Evolutionary conservation across 2,797 vertebrate genomes (phyloP).

Genomic region (Cyprinella venusta): DNA sequence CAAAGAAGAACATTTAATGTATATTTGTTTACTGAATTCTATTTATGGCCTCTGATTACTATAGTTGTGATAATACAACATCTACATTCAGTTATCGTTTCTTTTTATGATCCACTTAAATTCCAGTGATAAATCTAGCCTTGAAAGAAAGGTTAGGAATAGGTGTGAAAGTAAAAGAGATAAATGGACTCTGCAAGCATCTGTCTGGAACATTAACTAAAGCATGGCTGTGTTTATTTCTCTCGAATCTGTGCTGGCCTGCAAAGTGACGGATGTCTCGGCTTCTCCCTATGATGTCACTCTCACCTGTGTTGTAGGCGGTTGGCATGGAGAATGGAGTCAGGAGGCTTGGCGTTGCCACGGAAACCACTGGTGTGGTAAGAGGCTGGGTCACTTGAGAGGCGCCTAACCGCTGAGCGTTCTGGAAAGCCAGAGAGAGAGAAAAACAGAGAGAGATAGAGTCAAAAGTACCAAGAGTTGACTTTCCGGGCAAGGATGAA

Average conservation of each 20-base stretch:
- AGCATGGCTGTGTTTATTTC: background rate
- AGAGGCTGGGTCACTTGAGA: conserved; percentile 91
- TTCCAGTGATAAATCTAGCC: background rate
- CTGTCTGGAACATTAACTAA: background rate
- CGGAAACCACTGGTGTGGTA: conserved; percentile 94
- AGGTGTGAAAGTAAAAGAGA: background rate
- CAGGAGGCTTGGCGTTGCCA: conserved; percentile 94
- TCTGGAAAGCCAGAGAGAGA: conserved; percentile 77
- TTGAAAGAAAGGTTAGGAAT: background rate
- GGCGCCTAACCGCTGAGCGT: conserved; percentile 87
- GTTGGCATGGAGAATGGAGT: conserved; percentile 97
- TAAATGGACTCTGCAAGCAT: background rate
- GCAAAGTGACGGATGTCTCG: conserved; percentile 21
- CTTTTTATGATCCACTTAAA: background rate
- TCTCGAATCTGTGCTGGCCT: background rate
- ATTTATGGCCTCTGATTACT: background rate
- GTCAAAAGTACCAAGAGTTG: background rate
- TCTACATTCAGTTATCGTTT: background rate
- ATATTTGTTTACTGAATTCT: background rate
- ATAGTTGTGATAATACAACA: background rate
- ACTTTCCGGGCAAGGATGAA: background rate
- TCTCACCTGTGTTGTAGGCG: conserved; percentile 92
- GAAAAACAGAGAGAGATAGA: conserved; percentile 34
- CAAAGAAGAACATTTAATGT: conserved; percentile 19
- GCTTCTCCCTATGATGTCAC: conserved; percentile 27